These are phyloP conservation scores for Homarus gammarus DNA, from an alignment of 2,888 invertebrate genomes.

Conservation along the genomic window DNA sequence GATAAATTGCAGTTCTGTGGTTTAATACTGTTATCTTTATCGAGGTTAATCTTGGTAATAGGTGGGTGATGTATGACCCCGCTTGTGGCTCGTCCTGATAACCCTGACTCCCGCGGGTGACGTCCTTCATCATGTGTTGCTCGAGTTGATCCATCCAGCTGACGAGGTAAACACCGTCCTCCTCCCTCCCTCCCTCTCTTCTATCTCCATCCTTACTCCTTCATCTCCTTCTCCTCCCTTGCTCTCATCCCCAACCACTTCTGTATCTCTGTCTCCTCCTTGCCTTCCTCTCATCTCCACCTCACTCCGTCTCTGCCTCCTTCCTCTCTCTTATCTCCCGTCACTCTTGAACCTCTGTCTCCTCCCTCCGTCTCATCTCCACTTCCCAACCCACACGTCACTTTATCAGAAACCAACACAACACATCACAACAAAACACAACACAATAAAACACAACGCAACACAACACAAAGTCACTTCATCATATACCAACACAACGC, in stretches of 20 bases:
- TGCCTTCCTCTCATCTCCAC: not conserved
- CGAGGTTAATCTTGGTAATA: constrained; percentile 38
- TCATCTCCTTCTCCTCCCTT: not conserved
- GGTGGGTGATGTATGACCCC: constrained; percentile 18
- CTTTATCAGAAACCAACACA: no score
- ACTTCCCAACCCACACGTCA: not conserved
- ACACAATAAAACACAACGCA: no score
- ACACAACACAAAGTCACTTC: no score
- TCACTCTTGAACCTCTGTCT: not conserved
- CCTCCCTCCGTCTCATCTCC: not conserved
- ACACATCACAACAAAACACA: no score
- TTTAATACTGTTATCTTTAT: constrained; percentile 32
- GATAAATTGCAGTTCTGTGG: not conserved
- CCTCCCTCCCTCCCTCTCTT: not conserved
- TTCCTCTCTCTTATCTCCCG: not conserved
- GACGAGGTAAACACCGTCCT: not conserved
- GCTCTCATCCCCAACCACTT: not conserved
- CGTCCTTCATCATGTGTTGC: not conserved
- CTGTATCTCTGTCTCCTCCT: not conserved
- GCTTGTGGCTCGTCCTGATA: not conserved
- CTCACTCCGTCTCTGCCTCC: not conserved
- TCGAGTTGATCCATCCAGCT: not conserved
- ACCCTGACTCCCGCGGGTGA: not conserved
- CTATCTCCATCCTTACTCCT: not conserved
- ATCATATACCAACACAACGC: no score